These are phyloP conservation scores for Radopholus similis DNA, from an alignment of 1,140 invertebrate genomes.

Conservation along the genomic window DNA sequence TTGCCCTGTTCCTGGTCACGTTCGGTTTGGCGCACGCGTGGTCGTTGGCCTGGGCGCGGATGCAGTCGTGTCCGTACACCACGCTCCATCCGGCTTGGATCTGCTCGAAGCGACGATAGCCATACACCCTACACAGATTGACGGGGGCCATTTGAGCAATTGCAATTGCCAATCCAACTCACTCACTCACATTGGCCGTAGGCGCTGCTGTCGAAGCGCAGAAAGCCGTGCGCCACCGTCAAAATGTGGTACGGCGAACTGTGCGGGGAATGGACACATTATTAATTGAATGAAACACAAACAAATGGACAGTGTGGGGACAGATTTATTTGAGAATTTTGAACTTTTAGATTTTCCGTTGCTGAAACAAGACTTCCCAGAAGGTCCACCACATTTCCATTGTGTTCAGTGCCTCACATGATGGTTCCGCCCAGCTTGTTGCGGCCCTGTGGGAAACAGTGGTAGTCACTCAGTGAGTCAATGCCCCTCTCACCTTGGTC, in stretches of 20 bases:
- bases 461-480: neutral
- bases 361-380: neutral
- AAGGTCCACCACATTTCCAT: too few species aligned
- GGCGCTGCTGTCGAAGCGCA: constrained; percentile 19
- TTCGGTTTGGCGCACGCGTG: neutral
- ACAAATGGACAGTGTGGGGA: too few species aligned
- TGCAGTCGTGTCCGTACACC: constrained; percentile 28
- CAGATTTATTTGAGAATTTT: neutral
- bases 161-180: too few species aligned
- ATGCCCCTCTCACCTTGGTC: neutral
- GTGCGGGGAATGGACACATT: neutral
- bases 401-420: too few species aligned
- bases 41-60: neutral
- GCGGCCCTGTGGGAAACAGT: constrained; percentile 11
- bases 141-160: too few species aligned
- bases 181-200: constrained; percentile 13
- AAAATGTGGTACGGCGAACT: constrained; percentile 28
- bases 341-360: neutral
- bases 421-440: constrained; percentile 23
- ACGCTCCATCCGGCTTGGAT: constrained; percentile 8
- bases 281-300: too few species aligned
- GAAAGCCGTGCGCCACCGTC: constrained; percentile 26
- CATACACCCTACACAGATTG: constrained; percentile 7
- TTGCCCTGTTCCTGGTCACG: neutral
- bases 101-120: constrained; percentile 12